A percentile compares a stretch with the other conserved stretches of the same genome.
phyloP scores from a whole-genome alignment of 2,113 vertebrate genomes.

The Dicrurus megarhynchus region DNA sequence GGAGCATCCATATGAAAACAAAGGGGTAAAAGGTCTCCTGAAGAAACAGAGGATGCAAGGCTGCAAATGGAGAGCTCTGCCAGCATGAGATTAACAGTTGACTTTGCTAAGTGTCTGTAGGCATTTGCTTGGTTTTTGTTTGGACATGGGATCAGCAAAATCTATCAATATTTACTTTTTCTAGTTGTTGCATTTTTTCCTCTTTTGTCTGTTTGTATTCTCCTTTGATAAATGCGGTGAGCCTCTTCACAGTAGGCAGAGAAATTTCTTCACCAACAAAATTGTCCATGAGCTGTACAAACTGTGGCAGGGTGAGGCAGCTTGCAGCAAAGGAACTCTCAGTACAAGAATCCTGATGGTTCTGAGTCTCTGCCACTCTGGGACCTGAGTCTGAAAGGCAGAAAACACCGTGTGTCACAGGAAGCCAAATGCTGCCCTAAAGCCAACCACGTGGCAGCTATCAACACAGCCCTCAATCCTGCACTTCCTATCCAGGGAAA shows the following conservation, averaged over 20 bases:
- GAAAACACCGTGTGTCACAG: neutral
- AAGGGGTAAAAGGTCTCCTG: neutral
- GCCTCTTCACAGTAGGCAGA: conserved; percentile 42
- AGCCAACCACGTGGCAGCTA: neutral
- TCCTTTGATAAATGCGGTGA: conserved; percentile 64
- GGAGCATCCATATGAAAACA: neutral
- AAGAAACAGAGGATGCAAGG: neutral
- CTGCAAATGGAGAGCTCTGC: neutral
- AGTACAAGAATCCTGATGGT: neutral
- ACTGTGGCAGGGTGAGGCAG: conserved; percentile 67
- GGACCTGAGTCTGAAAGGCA: conserved; percentile 59
- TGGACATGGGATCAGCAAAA: neutral
- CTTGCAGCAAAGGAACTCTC: conserved; percentile 57
- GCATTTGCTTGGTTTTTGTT: neutral
- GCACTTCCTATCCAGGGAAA: neutral
- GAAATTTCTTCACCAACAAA: conserved; percentile 67
- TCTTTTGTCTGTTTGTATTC: conserved; percentile 73
- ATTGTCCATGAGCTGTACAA: conserved; percentile 77
- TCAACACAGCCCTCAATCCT: neutral
- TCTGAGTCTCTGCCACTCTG: conserved; percentile 58
- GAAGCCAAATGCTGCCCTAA: neutral
- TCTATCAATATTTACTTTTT: conserved; percentile 63
- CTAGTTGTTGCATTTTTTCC: conserved; percentile 61
- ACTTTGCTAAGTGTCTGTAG: neutral
- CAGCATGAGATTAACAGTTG: neutral